phyloP scores from a whole-genome alignment of 1,140 invertebrate species.

The Magallana ariakensis region DNA sequence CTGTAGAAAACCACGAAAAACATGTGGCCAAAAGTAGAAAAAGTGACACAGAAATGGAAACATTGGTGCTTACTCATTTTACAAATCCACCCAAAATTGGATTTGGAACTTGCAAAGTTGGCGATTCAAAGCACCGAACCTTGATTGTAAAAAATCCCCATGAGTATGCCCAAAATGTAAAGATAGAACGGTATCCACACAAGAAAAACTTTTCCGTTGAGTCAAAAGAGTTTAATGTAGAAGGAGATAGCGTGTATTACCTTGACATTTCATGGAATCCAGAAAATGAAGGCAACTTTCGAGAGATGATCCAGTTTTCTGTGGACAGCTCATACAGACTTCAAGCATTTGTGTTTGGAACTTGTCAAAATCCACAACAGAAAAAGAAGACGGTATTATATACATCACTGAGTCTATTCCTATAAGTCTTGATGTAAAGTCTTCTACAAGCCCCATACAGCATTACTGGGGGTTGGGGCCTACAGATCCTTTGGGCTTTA shows the following conservation, averaged over 20 bases:
- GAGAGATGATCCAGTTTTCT: slow-evolving; percentile 74
- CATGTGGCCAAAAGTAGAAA: slow-evolving; percentile 31
- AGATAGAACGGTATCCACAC: slow-evolving; percentile 72
- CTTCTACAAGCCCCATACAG: no score
- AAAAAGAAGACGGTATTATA: slow-evolving; percentile 47
- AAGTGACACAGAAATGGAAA: slow-evolving; percentile 68
- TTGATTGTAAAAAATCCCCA: slow-evolving; percentile 72
- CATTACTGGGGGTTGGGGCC: no score
- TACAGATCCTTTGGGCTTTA: no score
- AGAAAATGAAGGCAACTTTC: slow-evolving; percentile 64
- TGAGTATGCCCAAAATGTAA: slow-evolving; percentile 73
- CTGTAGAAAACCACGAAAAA: slow-evolving; percentile 58
- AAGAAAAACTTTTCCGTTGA: slow-evolving; percentile 72
- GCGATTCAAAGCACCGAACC: slow-evolving; percentile 60
- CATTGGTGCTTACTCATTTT: slow-evolving; percentile 72
- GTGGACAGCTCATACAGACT: slow-evolving; percentile 71
- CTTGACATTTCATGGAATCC: slow-evolving; percentile 70
- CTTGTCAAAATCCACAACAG: slow-evolving; percentile 65
- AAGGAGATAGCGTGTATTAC: slow-evolving; percentile 56
- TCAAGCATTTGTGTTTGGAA: slow-evolving; percentile 71
- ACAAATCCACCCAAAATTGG: slow-evolving; percentile 70
- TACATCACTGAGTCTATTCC: no score
- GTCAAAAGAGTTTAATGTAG: slow-evolving; percentile 64
- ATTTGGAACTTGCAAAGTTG: slow-evolving; percentile 68
- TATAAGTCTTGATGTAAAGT: no score